A percentile compares a stretch with the other conserved stretches of the same genome.
Conservation (phyloP, 2,888 invertebrate species). For the Steinernema carpocapsae region DNA sequence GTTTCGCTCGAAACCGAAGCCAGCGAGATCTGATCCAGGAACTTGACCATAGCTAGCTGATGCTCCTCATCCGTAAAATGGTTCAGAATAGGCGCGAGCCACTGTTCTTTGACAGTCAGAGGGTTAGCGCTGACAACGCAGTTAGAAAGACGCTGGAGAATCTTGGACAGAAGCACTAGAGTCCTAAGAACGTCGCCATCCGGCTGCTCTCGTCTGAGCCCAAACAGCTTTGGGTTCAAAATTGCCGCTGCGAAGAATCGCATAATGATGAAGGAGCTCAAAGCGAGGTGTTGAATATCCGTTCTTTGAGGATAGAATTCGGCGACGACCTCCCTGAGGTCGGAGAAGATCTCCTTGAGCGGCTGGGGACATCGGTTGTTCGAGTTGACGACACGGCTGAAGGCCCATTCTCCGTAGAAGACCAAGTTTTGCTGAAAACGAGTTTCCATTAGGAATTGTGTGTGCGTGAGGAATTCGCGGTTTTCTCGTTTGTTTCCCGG, state of each 20-base stretch:
- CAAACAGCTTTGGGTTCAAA: conserved; percentile 65
- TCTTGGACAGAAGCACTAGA: conserved; percentile 66
- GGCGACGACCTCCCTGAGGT: conserved; percentile 62
- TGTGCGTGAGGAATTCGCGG: neutral
- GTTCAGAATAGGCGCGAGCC: conserved; percentile 61
- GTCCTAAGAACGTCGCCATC: conserved; percentile 60
- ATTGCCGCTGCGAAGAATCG: conserved; percentile 68
- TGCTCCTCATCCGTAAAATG: conserved; percentile 60
- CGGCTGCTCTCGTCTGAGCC: conserved; percentile 61
- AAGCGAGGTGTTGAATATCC: conserved; percentile 61
- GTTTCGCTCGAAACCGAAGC: conserved; percentile 28
- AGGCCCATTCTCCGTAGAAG: conserved; percentile 61
- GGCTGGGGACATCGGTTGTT: conserved; percentile 59
- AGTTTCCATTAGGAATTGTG: neutral
- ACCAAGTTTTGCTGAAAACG: conserved; percentile 52
- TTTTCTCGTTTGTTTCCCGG: neutral
- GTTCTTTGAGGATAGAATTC: conserved; percentile 49
- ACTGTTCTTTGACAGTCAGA: conserved; percentile 59
- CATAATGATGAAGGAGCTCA: conserved; percentile 67
- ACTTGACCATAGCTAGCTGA: conserved; percentile 56
- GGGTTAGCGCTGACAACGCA: conserved; percentile 62
- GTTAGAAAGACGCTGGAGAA: conserved; percentile 66
- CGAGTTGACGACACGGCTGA: conserved; percentile 61
- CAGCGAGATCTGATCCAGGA: conserved; percentile 60
- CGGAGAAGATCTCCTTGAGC: conserved; percentile 60